These are phyloP conservation scores for Drosophila baimaii DNA, from an alignment of 1,140 invertebrate species.

Conservation along the genomic window DNA sequence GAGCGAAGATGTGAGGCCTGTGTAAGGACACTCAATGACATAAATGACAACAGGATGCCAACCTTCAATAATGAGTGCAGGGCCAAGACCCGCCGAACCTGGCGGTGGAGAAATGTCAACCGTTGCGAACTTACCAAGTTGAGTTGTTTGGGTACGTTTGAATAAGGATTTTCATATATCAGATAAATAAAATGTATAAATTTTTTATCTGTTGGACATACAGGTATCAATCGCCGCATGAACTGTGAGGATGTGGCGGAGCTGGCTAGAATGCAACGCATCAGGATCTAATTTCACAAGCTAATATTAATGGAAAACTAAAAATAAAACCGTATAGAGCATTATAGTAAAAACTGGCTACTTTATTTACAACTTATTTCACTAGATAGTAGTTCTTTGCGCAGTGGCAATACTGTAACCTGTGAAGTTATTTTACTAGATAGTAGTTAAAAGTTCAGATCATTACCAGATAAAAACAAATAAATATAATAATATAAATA, in stretches of 20 bases:
- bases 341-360: neutral
- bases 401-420: too few species aligned
- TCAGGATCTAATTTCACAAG: neutral
- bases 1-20: neutral
- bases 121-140: conserved; percentile 37
- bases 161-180: too few species aligned
- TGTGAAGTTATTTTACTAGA: too few species aligned
- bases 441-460: too few species aligned
- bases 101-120: conserved; percentile 38
- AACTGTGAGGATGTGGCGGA: conserved; percentile 8
- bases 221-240: neutral
- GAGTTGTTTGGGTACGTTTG: conserved; percentile 28
- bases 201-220: neutral
- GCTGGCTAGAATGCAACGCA: neutral
- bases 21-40: conserved; percentile 4
- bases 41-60: conserved; percentile 1
- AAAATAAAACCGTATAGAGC: conserved; percentile 7
- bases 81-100: conserved; percentile 1
- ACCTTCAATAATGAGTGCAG: conserved; percentile 27
- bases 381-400: too few species aligned
- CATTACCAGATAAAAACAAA: too few species aligned
- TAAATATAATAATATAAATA: too few species aligned
- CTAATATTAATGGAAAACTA: neutral
- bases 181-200: too few species aligned
- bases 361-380: neutral